These are phyloP conservation scores for Sinocyclocheilus grahami DNA, from an alignment of 2,113 vertebrate genomes.

Conservation along the genomic window DNA sequence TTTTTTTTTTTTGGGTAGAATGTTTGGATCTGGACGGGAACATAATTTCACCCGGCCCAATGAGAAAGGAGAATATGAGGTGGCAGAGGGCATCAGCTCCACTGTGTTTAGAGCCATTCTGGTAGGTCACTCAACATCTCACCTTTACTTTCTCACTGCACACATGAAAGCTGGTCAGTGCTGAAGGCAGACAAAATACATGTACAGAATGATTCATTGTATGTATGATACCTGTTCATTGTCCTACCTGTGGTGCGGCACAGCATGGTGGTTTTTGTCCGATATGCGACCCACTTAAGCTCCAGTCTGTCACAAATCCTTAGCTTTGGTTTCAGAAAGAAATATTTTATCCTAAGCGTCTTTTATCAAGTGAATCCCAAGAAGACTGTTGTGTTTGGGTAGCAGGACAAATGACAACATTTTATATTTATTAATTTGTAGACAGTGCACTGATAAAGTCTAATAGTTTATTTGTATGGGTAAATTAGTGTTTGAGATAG, in stretches of 20 bases:
- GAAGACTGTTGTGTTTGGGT: background rate
- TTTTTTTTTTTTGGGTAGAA: conserved; percentile 74
- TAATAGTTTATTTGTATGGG: background rate
- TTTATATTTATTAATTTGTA: background rate
- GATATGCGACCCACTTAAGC: background rate
- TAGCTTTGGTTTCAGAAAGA: background rate
- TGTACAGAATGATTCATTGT: background rate
- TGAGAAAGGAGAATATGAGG: conserved; percentile 97
- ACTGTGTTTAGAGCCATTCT: conserved; percentile 97
- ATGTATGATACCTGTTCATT: background rate
- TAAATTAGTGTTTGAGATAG: background rate
- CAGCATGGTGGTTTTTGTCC: background rate
- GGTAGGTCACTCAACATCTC: conserved; percentile 74
- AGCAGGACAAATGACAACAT: background rate
- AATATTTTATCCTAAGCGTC: background rate
- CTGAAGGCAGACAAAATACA: background rate
- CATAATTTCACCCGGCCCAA: conserved; percentile 98
- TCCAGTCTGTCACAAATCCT: background rate
- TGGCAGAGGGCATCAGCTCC: conserved; percentile 97
- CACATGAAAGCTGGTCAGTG: background rate
- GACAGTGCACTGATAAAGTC: background rate
- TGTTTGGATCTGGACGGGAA: conserved; percentile 98
- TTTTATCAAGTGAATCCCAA: too few species aligned
- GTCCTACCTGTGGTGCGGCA: background rate
- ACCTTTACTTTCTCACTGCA: background rate